A percentile compares a stretch with the other conserved stretches of the same genome.
phyloP scores from a whole-genome alignment of 1,140 invertebrate species.

The Goniozus legneri region DNA sequence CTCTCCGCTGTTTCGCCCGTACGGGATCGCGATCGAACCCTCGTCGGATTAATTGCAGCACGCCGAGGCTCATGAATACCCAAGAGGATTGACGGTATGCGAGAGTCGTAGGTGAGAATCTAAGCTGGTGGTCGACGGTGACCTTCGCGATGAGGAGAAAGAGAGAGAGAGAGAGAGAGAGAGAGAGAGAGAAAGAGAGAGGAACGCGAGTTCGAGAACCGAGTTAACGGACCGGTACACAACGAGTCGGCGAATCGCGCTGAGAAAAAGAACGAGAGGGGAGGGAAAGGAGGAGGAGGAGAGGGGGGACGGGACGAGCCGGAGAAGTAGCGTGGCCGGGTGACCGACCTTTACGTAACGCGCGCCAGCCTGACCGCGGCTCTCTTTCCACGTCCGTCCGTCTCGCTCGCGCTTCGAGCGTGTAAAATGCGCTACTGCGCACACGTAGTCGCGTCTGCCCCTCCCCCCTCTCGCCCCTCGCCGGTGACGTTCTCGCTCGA shows the following conservation, averaged over 20 bases:
- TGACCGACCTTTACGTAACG: conserved; percentile 56
- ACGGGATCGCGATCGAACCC: too few relatives aligned
- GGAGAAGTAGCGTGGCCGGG: conserved; percentile 42
- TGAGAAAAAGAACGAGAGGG: conserved; percentile 11
- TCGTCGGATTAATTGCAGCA: too few relatives aligned
- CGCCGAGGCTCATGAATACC: too few relatives aligned
- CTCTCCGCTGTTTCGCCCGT: too few relatives aligned
- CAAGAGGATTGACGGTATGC: not conserved
- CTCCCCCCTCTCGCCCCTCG: too few relatives aligned
- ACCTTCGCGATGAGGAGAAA: conserved; percentile 16
- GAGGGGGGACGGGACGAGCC: conserved; percentile 21
- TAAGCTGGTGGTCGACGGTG: conserved; percentile 13
- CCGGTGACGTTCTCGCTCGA: too few relatives aligned
- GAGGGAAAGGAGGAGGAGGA: conserved; percentile 19
- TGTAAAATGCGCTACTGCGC: too few relatives aligned
- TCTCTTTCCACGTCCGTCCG: too few relatives aligned
- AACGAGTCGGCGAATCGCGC: conserved; percentile 1
- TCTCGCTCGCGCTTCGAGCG: too few relatives aligned
- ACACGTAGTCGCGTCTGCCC: too few relatives aligned
- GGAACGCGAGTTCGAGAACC: conserved; percentile 16
- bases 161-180: conserved; percentile 12
- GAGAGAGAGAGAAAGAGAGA: not conserved
- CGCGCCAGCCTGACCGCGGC: conserved; percentile 33
- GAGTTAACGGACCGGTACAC: conserved; percentile 14
- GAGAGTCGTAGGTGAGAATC: not conserved